A percentile compares a stretch with the other conserved stretches of the same genome.
Conservation (phyloP, 2,888 invertebrate species). For the Caenorhabditis angaria region DNA sequence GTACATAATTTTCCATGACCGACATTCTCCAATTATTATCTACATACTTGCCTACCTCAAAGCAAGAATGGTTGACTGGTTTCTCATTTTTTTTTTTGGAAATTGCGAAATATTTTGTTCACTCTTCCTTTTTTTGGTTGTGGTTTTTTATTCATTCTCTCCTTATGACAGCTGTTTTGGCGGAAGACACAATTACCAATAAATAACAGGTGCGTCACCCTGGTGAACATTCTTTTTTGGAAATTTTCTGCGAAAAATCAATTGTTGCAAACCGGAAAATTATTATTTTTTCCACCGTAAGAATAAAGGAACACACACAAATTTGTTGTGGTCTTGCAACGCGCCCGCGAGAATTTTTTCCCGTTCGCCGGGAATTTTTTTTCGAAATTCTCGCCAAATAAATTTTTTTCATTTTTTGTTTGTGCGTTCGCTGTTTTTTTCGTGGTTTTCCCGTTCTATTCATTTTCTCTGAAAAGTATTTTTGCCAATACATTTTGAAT, state of each 20-base stretch:
- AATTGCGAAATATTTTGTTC: neutral
- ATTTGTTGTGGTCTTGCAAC: neutral
- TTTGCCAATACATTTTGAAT: no score
- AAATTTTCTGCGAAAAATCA: neutral
- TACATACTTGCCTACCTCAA: neutral
- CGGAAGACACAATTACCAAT: neutral
- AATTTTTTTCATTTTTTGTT: neutral
- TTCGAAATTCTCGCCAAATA: no score
- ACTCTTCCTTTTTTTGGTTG: neutral
- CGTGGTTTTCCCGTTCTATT: neutral
- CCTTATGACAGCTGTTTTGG: neutral
- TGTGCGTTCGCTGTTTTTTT: neutral
- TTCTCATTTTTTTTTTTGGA: neutral
- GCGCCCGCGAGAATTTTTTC: no score
- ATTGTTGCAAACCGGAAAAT: neutral
- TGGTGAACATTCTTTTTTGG: neutral
- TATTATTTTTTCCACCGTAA: neutral
- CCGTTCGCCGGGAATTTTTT: no score
- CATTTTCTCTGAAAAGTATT: no score
- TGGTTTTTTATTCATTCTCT: neutral
- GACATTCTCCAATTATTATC: no score
- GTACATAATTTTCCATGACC: neutral
- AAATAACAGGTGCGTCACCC: neutral
- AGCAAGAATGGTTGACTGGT: no score
- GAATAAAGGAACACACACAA: neutral